A percentile compares a stretch with the other conserved stretches of the same genome.
Evolutionary conservation across 2,888 invertebrate genomes (phyloP).

Genomic region (Lapara coniferarum): DNA sequence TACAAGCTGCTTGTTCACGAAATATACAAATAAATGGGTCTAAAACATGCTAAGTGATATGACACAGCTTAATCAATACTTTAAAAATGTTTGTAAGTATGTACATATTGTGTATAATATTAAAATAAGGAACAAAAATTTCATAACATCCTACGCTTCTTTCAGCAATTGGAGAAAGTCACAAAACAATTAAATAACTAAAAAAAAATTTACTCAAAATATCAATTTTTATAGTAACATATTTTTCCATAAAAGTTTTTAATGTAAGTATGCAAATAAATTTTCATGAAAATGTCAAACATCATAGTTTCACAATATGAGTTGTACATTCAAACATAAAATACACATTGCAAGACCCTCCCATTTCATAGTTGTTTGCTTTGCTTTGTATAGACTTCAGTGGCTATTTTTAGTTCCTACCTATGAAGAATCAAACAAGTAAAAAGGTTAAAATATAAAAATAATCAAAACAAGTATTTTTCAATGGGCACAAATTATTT

Average conservation of each 20-base stretch:
- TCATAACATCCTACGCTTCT: neutral
- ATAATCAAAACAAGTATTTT: constrained; percentile 20
- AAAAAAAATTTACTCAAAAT: neutral
- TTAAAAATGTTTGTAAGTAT: neutral
- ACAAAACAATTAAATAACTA: neutral
- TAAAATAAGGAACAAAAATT: too few species aligned
- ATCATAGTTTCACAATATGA: constrained; percentile 21
- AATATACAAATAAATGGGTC: constrained; percentile 12
- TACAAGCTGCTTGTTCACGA: constrained; percentile 29
- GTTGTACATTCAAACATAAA: constrained; percentile 10
- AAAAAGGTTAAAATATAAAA: constrained; percentile 30
- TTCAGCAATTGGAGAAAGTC: neutral
- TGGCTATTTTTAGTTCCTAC: constrained; percentile 48
- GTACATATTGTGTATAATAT: too few species aligned
- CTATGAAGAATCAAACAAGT: constrained; percentile 40
- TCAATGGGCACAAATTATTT: constrained; percentile 38
- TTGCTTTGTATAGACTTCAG: constrained; percentile 38
- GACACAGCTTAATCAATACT: neutral
- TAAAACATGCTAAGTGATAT: constrained; percentile 17
- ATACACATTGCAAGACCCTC: constrained; percentile 32
- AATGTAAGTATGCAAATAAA: neutral
- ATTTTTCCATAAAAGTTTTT: neutral
- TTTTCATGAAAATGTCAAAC: constrained; percentile 11
- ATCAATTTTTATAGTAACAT: neutral
- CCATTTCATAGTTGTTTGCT: constrained; percentile 36